Evolutionary conservation across 1,140 invertebrate species (phyloP).

Genomic region (Cyrtorhinus lividipennis): DNA sequence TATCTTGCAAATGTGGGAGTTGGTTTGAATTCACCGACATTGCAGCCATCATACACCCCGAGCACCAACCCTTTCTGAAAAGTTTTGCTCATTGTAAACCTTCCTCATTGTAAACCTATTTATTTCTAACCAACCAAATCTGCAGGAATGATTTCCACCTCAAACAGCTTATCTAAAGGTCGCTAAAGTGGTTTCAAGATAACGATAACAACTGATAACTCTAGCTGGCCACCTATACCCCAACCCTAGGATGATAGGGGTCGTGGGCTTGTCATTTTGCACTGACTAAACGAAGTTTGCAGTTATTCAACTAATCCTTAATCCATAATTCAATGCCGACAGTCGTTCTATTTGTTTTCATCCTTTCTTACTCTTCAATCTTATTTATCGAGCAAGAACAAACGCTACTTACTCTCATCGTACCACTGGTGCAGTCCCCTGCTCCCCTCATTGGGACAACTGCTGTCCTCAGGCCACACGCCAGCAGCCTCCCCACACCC

Average conservation of each 20-base stretch:
- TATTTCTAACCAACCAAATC: too few relatives aligned
- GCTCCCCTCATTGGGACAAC: background rate
- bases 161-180: too few relatives aligned
- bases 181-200: too few relatives aligned
- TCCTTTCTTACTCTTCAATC: background rate
- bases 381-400: too few relatives aligned
- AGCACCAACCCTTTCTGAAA: slow-evolving; percentile 17
- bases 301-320: background rate
- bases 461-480: background rate
- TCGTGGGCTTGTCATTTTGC: background rate
- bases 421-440: background rate
- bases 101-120: too few relatives aligned
- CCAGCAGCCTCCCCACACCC: background rate
- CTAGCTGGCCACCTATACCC: background rate
- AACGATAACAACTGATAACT: background rate
- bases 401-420: background rate
- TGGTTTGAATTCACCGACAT: background rate
- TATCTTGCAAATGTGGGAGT: slow-evolving; percentile 2
- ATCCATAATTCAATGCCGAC: background rate
- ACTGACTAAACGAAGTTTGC: background rate
- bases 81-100: too few relatives aligned
- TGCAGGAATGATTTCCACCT: too few relatives aligned
- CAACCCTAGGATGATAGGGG: background rate
- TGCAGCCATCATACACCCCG: slow-evolving; percentile 13
- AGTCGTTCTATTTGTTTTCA: background rate